Evolutionary conservation across 2,888 invertebrate species (phyloP).

Genomic region (Trachelus troglodyta): DNA sequence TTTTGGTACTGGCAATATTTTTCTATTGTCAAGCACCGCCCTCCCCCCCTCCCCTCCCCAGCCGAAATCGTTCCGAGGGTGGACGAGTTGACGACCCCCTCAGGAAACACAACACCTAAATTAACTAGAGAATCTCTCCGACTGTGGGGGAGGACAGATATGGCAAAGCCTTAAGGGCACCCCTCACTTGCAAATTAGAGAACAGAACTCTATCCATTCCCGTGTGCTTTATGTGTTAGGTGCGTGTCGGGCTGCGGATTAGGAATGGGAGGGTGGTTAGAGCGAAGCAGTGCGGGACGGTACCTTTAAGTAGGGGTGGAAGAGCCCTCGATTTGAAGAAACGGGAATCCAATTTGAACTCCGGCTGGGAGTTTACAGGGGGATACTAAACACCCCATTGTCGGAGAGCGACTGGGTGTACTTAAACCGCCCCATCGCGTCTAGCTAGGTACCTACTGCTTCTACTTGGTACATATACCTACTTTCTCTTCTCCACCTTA

Average conservation of each 20-base stretch:
- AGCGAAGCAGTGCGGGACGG: slow-evolving; percentile 1
- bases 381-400: slow-evolving; percentile 49
- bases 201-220: slow-evolving; percentile 23
- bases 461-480: not conserved
- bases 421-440: slow-evolving; percentile 33
- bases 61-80: not conserved
- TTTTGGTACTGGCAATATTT: slow-evolving; percentile 30
- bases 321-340: slow-evolving; percentile 40
- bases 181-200: slow-evolving; percentile 43
- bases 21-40: slow-evolving; percentile 17
- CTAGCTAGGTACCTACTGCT: not conserved
- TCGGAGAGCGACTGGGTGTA: slow-evolving; percentile 39
- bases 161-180: slow-evolving; percentile 20
- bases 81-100: slow-evolving; percentile 35
- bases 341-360: slow-evolving; percentile 51
- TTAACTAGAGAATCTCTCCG: slow-evolving; percentile 43
- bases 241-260: slow-evolving; percentile 11
- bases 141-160: slow-evolving; percentile 2
- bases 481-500: not conserved
- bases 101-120: slow-evolving; percentile 53
- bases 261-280: slow-evolving; percentile 5
- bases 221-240: slow-evolving; percentile 1
- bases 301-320: not conserved
- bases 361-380: slow-evolving; percentile 18
- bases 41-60: too few relatives aligned